Base-by-base conservation (phyloP, 2,113 vertebrate species). In the Prionailurus viverrinus region DNA sequence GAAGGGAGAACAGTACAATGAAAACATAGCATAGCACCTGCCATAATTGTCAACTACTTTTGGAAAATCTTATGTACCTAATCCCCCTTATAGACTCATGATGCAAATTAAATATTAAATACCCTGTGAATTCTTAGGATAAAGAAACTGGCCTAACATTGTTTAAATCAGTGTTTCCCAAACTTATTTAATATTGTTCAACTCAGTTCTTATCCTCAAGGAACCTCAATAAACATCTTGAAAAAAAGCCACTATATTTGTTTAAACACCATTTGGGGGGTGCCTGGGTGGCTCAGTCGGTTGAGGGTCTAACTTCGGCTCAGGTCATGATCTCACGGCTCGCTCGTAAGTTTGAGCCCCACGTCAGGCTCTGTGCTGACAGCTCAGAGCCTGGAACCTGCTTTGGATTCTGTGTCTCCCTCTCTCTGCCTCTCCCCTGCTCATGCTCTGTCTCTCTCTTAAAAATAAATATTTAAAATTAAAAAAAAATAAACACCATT, bases 31-130 rank as follows among this genome's bases (percentile, higher is more conserved):
- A 71, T 3, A 19, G 6, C 45, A 39, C 31, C 29, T 51, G 11
- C 61, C 48, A 4, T 21, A 51, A n/a, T 33, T 84, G 13, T 68
- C 93, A 80, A 3, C 39, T 27, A 33, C 53, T 14, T 58, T 31
- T 83, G 71, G 6, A 18, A 82, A 92, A 33, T 39, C 31, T 58
- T 33, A 16, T 8, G 29, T 0, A 36, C 7, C 65, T 78, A 18
- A 89, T 79, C 16, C 21, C 23, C 29, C 53, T 90, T 33, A 36
- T 25, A n/a, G 23, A 66, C 18, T 97, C 16, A 82, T 18, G n/a
- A 55, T 51, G 36, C 41, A 83, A 81, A 76, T 92, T 94, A 89
- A 69, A 81, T 82, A 80, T 58, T 85, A 95, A 86, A 79, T 63
- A 65, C 8, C 3, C 3, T 15, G 11, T 51, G 15, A 85, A 73